Base-by-base conservation (phyloP, 1,140 invertebrate species). In the Panulirus ornatus region DNA sequence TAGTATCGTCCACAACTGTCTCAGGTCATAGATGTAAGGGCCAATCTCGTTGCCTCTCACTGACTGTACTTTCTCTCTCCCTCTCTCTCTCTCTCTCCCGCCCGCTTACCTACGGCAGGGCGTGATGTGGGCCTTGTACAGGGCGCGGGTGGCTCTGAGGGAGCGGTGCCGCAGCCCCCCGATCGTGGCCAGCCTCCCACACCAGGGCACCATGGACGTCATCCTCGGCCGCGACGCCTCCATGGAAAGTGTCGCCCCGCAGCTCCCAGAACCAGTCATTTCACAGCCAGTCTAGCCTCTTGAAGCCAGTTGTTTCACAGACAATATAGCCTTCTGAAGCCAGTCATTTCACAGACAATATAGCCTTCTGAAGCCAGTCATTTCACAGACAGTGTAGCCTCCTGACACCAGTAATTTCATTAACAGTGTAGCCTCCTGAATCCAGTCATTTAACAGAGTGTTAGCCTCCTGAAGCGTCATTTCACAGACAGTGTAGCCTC, bases 151-250 rank as follows among this genome's bases (percentile, higher is more conserved):
- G 51, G 22, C 38, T 9, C 42, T 47, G 27, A 11, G 85, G 30
- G 27, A 47, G 22, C 5, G 42, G 9, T 58, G 58, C 58, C 8
- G 73, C 1, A 19, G 73, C 34, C 40, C 44, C 2, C 6, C 70
- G 3, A 22, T 58, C 3, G 40, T 27, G 9, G 75, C 75, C 81
- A 63, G n/a, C 75, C 51, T 88, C 19, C 85, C 85, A 8, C 85
- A 88, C 75, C 54, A 78, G 51, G 76, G 75, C 27, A 87, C 84
- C 34, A 87, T 88, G 75, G 85, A 81, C 8, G 85, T 40, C 22
- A 88, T 88, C 54, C 73, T 88, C 27, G 85, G 73, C 36, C 85
- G 85, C 9, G 85, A 88, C 34, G 47, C 85, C 47, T 81, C 85
- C 54, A 88, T 88, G 85, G 85, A 88, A 22, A 88, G 85, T 58